Evolutionary conservation across 1,140 invertebrate genomes (phyloP), one percentile per base, ranked within the genome.

Genomic region (Penaeus japonicus): DNA sequence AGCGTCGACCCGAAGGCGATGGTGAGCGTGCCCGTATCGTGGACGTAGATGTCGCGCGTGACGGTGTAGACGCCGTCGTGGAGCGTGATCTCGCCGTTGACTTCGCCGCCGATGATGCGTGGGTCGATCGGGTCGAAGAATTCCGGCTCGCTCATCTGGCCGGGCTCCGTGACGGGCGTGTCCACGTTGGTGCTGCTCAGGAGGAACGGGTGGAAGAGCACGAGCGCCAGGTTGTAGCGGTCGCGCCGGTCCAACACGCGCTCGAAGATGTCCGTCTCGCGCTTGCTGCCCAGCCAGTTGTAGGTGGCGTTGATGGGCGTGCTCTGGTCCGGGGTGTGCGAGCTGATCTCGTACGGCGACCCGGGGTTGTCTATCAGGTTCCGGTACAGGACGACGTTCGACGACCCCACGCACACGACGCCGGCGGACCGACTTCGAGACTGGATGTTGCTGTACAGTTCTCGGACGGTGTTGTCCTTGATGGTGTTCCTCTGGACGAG

Each of bases 301-400:
- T 95, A 96, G 5, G 97, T 97, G 89, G 97, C 98, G 92, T 99
- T 97, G 15, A 99, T 96, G n/a, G 95, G 93, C 92, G 97, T 96
- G 90, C 97, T 98, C 91, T 99, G 98, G 92, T 99, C 98, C 91
- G 96, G 95, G 2, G 99, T 93, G 92, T 99, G 98, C 1, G 97
- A 98, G 1, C 97, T 98, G 77, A 99, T 96, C 93, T 99, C 98
- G 92, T 97, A 99, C 84, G 94, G 95, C 22, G 97, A 97, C 79
- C 96, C 95, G 0, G 95, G 95, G 93, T 99, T 99, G 84, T 97
- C 95, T 70, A 99, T 95, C 87, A 98, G 97, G 92, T 99, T 99
- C 87, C 98, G 94, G 91, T 95, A 97, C 4, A 99, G 94, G 70
- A 96, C 94, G 0, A 99, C 95, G 92, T 99, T 99, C 73, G 93